Conservation (phyloP, 1,140 invertebrate genomes). For the Pseudachorutes palmiensis region DNA sequence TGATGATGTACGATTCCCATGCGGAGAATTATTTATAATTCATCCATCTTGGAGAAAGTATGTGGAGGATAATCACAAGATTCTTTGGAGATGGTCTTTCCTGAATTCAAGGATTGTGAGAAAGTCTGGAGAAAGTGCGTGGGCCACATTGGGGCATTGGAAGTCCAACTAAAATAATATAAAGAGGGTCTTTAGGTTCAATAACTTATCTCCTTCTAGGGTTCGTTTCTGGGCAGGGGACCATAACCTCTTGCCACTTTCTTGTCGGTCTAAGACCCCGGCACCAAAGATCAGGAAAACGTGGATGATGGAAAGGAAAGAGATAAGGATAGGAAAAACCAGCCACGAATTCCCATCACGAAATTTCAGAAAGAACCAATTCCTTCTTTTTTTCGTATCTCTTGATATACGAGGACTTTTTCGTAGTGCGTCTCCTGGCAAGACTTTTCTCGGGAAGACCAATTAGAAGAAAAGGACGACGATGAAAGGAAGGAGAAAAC, state of each 20-base stretch:
- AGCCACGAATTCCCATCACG: slow-evolving; percentile 26
- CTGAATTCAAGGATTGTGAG: no score
- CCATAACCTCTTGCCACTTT: background rate
- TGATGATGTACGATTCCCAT: no score
- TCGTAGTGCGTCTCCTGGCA: background rate
- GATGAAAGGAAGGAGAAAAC: slow-evolving; percentile 27
- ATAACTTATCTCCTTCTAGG: background rate
- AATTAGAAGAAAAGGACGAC: slow-evolving; percentile 23
- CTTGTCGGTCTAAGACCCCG: background rate
- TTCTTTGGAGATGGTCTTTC: no score
- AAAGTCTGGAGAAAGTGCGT: no score
- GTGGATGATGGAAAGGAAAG: slow-evolving; percentile 5
- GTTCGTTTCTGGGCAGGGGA: background rate
- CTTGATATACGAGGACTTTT: background rate
- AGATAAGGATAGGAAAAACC: slow-evolving; percentile 2
- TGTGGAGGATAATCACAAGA: no score
- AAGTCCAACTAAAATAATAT: no score
- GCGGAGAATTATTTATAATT: no score
- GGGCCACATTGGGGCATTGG: no score
- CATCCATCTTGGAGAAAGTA: no score
- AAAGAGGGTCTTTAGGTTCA: background rate
- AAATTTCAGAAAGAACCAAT: slow-evolving; percentile 18
- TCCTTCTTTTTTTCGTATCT: background rate
- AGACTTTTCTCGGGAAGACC: slow-evolving; percentile 14
- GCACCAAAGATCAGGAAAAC: background rate